These are phyloP conservation scores for Malurus splendens DNA, from an alignment of 2,797 vertebrate species.

Conservation along the genomic window DNA sequence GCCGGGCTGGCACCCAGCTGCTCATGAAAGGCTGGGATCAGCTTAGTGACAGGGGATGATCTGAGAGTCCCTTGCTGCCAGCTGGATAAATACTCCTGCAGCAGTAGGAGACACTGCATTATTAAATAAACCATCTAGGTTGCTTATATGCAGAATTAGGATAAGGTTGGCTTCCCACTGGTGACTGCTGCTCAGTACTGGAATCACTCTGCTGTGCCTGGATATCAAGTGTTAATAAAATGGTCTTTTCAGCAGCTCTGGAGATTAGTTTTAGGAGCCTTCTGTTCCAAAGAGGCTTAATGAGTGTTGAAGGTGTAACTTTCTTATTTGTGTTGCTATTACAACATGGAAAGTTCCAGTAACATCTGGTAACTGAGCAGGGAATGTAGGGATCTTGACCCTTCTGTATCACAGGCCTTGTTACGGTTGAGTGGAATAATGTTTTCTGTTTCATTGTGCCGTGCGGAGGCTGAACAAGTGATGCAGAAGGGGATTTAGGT, in stretches of 20 bases:
- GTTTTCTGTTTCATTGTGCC: background rate
- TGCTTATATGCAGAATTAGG: background rate
- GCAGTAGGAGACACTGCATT: constrained; percentile 22
- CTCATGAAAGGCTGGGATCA: background rate
- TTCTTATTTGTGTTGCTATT: background rate
- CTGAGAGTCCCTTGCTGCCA: constrained; percentile 37
- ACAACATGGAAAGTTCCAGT: background rate
- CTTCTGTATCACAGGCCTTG: background rate
- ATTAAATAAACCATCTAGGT: constrained; percentile 24
- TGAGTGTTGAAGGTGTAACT: background rate
- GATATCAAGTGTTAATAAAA: background rate
- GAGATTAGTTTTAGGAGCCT: background rate
- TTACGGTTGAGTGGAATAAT: background rate
- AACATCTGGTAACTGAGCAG: background rate
- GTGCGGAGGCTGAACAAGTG: background rate
- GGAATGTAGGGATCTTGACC: background rate
- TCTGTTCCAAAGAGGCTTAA: background rate
- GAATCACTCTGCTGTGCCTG: accelerated
- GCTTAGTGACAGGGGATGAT: constrained; percentile 9
- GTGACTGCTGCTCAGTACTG: background rate
- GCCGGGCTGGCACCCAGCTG: background rate
- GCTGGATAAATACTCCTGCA: constrained; percentile 20
- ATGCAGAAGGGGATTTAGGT: background rate
- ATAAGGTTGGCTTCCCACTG: background rate
- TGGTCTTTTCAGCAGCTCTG: background rate